phyloP scores from a whole-genome alignment of 2,113 vertebrate species.

The Pterocles burchelli region DNA sequence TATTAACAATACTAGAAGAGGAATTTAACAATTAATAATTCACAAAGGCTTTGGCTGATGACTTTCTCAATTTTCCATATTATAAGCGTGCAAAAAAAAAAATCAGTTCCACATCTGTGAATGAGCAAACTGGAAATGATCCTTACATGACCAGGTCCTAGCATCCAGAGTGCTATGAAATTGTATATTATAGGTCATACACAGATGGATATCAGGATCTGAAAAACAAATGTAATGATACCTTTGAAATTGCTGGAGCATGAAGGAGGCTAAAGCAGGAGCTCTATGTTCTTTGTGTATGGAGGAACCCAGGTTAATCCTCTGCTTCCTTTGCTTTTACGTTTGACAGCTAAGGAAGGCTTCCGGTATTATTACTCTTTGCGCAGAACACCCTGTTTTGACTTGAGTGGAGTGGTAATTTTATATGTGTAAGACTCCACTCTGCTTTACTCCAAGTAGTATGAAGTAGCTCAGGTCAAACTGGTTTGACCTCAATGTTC shows the following conservation, averaged over 20 bases:
- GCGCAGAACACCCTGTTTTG: neutral
- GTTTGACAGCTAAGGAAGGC: neutral
- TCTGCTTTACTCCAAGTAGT: neutral
- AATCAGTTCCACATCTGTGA: neutral
- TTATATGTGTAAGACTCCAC: neutral
- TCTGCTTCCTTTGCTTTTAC: neutral
- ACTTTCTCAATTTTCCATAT: neutral
- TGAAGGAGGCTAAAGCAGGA: neutral
- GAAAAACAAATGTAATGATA: neutral
- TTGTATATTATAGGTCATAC: neutral
- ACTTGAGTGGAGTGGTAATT: neutral
- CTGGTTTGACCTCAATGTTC: neutral
- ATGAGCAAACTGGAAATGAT: neutral
- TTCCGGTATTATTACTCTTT: neutral
- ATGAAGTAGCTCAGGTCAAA: neutral
- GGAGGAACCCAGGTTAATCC: neutral
- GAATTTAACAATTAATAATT: neutral
- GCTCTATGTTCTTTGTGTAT: neutral
- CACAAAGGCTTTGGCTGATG: neutral
- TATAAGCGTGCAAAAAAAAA: neutral
- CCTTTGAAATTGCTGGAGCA: neutral
- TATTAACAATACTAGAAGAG: neutral
- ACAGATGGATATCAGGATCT: neutral
- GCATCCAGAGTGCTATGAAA: neutral
- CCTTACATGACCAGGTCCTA: neutral